Evolutionary conservation across 2,888 invertebrate genomes (phyloP).

Genomic region (Drosophila pseudotalamancana): DNA sequence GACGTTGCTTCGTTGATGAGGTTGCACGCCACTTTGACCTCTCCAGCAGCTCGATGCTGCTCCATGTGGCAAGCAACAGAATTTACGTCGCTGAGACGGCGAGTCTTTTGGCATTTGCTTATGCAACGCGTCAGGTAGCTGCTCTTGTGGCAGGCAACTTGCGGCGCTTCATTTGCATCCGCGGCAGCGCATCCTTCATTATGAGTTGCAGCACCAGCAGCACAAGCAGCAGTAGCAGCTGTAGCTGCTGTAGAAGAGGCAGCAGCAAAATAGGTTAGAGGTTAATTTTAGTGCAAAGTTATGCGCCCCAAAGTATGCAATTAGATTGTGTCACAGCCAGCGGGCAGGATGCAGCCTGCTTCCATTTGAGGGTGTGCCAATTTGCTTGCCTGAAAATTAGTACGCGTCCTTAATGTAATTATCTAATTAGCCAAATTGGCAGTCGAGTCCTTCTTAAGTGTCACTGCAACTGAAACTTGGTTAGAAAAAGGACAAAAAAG

Average conservation of each 20-base stretch:
- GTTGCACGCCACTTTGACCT: conserved; percentile 35
- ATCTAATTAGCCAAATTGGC: conserved; percentile 68
- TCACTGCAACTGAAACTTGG: no score
- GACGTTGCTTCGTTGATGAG: conserved; percentile 14
- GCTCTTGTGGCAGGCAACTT: conserved; percentile 51
- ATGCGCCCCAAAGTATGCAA: conserved; percentile 79
- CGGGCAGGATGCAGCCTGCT: conserved; percentile 23
- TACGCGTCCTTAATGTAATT: conserved; percentile 68
- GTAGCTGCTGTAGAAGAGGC: no score
- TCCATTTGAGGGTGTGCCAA: conserved; percentile 41
- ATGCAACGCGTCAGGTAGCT: conserved; percentile 31
- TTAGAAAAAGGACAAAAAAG: background rate
- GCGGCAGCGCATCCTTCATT: conserved; percentile 65
- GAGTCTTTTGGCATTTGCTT: conserved; percentile 73
- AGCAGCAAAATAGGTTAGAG: conserved; percentile 77
- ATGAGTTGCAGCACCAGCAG: conserved; percentile 48
- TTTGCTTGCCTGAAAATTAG: conserved; percentile 75
- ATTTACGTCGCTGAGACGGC: conserved; percentile 64
- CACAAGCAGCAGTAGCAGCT: conserved; percentile 36
- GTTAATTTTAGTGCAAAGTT: conserved; percentile 81
- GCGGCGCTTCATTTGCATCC: conserved; percentile 74
- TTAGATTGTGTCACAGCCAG: conserved; percentile 70
- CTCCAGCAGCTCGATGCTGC: conserved; percentile 6
- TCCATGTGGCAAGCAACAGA: conserved; percentile 26
- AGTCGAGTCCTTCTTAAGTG: background rate